Conservation (phyloP, 1,140 invertebrate species). For the Pseudomyrmex flavicornis region DNA sequence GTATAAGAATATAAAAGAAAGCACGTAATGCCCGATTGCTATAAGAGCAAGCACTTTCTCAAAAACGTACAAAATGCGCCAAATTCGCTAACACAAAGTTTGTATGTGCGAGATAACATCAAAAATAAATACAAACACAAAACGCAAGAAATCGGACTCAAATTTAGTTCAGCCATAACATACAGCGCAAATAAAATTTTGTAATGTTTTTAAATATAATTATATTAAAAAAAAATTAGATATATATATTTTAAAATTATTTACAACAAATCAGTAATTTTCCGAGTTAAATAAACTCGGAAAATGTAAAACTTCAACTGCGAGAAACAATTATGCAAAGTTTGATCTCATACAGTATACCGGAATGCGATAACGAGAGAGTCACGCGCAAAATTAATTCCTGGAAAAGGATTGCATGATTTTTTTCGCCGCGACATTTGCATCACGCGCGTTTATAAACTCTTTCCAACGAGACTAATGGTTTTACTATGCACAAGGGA, state of each 20-base stretch:
- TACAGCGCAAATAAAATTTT: constrained; percentile 8
- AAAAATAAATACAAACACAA: constrained; percentile 23
- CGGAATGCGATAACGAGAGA: neutral
- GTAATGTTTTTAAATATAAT: too few relatives aligned
- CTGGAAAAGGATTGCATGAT: constrained; percentile 6
- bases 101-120: constrained; percentile 4
- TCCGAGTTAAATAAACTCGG: too few relatives aligned
- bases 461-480: constrained; percentile 20
- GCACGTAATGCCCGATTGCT: constrained; percentile 12
- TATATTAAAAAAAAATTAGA: too few relatives aligned
- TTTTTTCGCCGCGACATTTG: neutral
- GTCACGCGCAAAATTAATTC: constrained; percentile 8
- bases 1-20: constrained; percentile 24
- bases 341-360: neutral
- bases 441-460: constrained; percentile 16
- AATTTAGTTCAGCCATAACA: constrained; percentile 1
- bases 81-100: constrained; percentile 5
- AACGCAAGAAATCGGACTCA: constrained; percentile 12
- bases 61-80: constrained; percentile 31
- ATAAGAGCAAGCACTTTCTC: constrained; percentile 8
- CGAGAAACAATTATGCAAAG: neutral
- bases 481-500: constrained; percentile 21
- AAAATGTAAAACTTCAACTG: too few relatives aligned
- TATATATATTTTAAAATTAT: too few relatives aligned
- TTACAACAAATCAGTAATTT: too few relatives aligned